phyloP scores from a whole-genome alignment of 2,113 vertebrate species.

The Zosterops hypoxanthus region DNA sequence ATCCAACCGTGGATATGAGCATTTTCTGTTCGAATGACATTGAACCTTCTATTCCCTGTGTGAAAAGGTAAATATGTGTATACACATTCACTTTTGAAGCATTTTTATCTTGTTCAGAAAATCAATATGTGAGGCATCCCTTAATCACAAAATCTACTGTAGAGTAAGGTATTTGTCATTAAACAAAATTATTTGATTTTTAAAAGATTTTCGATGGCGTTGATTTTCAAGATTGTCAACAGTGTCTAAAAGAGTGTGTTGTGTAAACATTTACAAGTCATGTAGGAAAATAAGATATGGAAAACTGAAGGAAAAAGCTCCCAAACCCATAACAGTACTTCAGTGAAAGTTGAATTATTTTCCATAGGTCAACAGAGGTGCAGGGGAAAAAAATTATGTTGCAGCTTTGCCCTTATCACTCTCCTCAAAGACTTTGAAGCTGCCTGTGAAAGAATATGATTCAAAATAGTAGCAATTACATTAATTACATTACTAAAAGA shows the following conservation, averaged over 20 bases:
- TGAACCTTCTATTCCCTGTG: neutral
- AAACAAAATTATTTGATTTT: neutral
- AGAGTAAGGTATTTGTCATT: neutral
- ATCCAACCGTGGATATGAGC: neutral
- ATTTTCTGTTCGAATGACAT: neutral
- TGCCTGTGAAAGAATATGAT: neutral
- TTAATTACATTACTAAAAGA: constrained; percentile 63
- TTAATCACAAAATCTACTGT: neutral
- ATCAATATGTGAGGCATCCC: neutral
- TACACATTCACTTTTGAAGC: accelerated
- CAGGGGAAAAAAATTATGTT: neutral
- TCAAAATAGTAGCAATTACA: constrained; percentile 38
- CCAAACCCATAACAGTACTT: neutral
- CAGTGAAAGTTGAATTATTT: neutral
- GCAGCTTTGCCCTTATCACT: neutral
- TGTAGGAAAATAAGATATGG: neutral
- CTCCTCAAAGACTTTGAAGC: constrained; percentile 7
- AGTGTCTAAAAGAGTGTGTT: neutral
- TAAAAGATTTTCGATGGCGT: neutral
- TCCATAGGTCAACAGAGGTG: neutral
- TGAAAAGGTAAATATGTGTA: neutral
- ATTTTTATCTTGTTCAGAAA: neutral
- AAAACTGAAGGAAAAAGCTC: neutral
- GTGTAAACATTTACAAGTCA: neutral
- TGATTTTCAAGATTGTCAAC: neutral